Evolutionary conservation across 2,797 vertebrate genomes (phyloP).

Genomic region (Cyprinella venusta): DNA sequence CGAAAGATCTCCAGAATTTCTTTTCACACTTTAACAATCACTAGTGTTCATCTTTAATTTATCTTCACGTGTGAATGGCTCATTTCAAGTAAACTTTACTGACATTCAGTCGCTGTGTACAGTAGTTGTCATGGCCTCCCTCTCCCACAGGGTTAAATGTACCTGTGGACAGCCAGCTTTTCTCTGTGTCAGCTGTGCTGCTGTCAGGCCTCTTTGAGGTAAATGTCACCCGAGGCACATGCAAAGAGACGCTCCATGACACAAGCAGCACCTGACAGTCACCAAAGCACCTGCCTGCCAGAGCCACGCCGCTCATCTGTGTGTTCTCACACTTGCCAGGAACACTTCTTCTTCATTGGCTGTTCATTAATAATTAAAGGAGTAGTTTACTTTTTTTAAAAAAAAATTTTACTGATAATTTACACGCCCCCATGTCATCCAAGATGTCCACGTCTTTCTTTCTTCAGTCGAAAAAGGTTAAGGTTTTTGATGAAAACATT

Average conservation of each 20-base stretch:
- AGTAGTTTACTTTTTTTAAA: too few relatives aligned
- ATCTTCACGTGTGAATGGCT: not conserved
- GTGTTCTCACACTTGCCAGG: not conserved
- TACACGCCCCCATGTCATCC: too few relatives aligned
- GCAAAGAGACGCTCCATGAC: slow-evolving; percentile 44
- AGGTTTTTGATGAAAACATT: too few relatives aligned
- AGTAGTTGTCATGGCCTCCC: too few relatives aligned
- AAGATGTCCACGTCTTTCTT: too few relatives aligned
- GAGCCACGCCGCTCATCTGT: not conserved
- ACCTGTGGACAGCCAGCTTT: slow-evolving; percentile 2
- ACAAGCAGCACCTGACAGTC: slow-evolving; percentile 36
- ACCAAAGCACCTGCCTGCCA: slow-evolving; percentile 11
- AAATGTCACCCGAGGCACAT: slow-evolving; percentile 43
- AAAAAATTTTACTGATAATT: too few relatives aligned
- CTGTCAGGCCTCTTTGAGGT: slow-evolving; percentile 28
- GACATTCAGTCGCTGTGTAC: not conserved
- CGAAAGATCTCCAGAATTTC: not conserved
- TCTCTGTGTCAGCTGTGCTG: slow-evolving; percentile 34
- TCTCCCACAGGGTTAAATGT: slow-evolving; percentile 12
- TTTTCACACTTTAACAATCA: not conserved
- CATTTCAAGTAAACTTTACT: not conserved
- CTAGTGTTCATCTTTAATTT: not conserved
- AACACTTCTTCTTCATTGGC: not conserved
- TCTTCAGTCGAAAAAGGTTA: too few relatives aligned
- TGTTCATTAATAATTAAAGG: slow-evolving; percentile 2